Evolutionary conservation across 2,888 invertebrate species (phyloP).

Genomic region (Athalia cordata): DNA sequence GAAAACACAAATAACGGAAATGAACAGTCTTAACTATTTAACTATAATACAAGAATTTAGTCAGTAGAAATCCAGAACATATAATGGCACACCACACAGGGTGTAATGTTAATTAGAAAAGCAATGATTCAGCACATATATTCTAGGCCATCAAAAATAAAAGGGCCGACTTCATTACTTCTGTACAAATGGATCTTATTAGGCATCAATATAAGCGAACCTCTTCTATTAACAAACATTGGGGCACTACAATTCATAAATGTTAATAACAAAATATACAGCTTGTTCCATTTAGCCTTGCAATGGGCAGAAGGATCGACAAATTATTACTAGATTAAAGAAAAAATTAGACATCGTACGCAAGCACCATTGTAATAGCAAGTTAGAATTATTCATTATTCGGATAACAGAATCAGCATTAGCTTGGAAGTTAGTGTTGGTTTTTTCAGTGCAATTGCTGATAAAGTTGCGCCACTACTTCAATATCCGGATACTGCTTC

Average conservation of each 20-base stretch:
- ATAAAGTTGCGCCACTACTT: constrained; percentile 27
- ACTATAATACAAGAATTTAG: not conserved
- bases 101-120: not conserved
- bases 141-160: constrained; percentile 12
- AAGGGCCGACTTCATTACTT: not conserved
- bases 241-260: not conserved
- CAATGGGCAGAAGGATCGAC: not conserved
- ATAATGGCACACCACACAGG: too few relatives aligned
- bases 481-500: constrained; percentile 2
- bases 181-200: not conserved
- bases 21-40: not conserved
- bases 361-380: constrained; percentile 32
- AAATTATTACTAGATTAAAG: constrained; percentile 10
- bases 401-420: constrained; percentile 14
- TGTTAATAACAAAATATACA: constrained; percentile 21
- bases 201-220: not conserved
- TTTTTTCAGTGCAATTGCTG: constrained; percentile 7
- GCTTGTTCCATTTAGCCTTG: not conserved
- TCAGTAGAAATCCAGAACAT: not conserved
- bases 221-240: not conserved
- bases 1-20: not conserved
- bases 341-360: constrained; percentile 32
- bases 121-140: not conserved
- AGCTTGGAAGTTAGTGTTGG: constrained; percentile 12
- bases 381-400: constrained; percentile 23